Evolutionary conservation across 2,113 vertebrate genomes (phyloP), one percentile per base, ranked within the genome.

Genomic region (Caranx ignobilis): DNA sequence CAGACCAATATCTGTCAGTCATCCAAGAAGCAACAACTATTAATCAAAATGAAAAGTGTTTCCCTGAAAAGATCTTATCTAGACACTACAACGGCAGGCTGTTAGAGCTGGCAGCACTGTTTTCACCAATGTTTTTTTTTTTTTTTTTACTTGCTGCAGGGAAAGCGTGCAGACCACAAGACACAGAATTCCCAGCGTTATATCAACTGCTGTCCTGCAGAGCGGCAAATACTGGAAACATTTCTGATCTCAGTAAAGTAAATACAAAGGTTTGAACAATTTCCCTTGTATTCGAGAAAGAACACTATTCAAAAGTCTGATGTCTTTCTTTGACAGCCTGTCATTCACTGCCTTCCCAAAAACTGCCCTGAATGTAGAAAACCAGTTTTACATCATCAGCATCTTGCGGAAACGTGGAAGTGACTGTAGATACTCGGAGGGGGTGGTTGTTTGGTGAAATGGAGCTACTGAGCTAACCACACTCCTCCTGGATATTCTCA

Each of bases 1-100:
- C 78, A 67, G 66, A 88, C 75, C 74, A 82, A 88, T 87, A 85
- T 86, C 79, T 82, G 77, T 90, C 89, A 75, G 71, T 83, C 89
- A 83, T 77, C 74, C 73, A 83, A 82, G 72, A 41, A 26, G 60
- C 50, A 85, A 85, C 71, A 77, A 65, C 66, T 82, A 84, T 89
- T 85, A 82, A 82, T 92, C 81, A 92, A 78, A 86, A 63, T 39
- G 67, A 87, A 75, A 79, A 19, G 41, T 31, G n/a, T 70, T 75
- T 19, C 56, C 32, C 41, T 62, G 6, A 70, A 63, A 81, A 81
- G 76, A 91, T 90, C 71, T 88, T 90, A 87, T 91, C 88, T 70
- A 32, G 18, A 69, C 61, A 32, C 34, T 76, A 64, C 52, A 68
- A 32, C 39, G 67, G 34, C 72, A 32, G 71, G 62, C 60, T 65